Percentiles rank a stretch among this genome's conserved stretches.
Conservation (phyloP, 2,113 vertebrate species). For the Neopipo cinnamomea region DNA sequence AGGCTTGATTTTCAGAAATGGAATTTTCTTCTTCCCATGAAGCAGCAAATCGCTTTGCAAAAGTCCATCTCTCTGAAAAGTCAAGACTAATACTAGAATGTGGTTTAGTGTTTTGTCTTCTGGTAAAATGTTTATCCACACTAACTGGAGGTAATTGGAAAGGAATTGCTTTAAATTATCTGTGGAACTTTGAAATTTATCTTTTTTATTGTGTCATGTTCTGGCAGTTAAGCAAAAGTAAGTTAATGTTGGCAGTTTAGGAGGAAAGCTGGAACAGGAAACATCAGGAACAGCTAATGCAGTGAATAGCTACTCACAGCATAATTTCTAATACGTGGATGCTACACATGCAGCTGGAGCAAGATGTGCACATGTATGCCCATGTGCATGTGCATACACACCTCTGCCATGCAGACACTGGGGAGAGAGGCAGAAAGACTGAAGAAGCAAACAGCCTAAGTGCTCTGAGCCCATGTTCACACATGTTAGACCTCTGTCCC, state of each 20-base stretch:
- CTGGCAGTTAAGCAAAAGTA: neutral
- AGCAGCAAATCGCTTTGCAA: neutral
- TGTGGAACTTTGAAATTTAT: neutral
- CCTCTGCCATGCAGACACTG: accelerated
- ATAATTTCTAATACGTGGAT: neutral
- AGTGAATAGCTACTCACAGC: neutral
- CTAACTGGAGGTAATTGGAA: neutral
- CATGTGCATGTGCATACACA: accelerated
- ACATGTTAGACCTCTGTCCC: neutral
- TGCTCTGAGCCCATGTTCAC: neutral
- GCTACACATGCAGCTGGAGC: neutral
- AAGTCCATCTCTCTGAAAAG: neutral
- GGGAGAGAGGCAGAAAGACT: neutral
- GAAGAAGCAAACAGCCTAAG: neutral
- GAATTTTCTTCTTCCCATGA: neutral
- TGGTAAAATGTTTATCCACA: neutral
- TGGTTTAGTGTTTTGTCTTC: neutral
- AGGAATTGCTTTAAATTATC: neutral
- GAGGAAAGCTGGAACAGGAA: neutral
- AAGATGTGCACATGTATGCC: accelerated
- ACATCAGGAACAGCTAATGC: neutral
- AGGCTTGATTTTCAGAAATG: neutral
- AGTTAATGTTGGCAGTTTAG: neutral
- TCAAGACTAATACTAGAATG: neutral
- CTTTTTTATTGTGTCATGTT: neutral